These are phyloP conservation scores for Leptoclinus maculatus DNA, from an alignment of 2,797 vertebrate species.

Conservation along the genomic window DNA sequence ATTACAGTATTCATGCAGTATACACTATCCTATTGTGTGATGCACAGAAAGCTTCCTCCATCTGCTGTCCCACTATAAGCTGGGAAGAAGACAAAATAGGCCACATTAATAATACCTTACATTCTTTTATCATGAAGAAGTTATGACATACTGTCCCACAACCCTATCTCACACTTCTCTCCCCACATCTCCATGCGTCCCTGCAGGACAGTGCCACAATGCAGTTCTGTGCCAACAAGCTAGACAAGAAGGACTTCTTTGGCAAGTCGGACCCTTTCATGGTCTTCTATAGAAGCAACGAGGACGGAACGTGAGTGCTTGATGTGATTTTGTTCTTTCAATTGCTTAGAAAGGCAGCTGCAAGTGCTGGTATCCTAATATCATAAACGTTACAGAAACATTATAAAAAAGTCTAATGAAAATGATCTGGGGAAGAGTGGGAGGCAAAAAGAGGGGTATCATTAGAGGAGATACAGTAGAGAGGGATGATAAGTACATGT, in stretches of 20 bases:
- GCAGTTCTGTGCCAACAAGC: slow-evolving; percentile 97
- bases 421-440: background rate
- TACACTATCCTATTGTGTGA: slow-evolving; percentile 27
- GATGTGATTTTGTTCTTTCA: background rate
- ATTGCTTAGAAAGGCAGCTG: background rate
- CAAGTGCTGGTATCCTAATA: background rate
- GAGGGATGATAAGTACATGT: slow-evolving; percentile 2
- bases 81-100: slow-evolving; percentile 21
- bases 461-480: background rate
- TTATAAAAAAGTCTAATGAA: background rate
- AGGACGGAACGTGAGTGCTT: slow-evolving; percentile 93
- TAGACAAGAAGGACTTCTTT: slow-evolving; percentile 98
- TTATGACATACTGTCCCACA: background rate
- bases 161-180: background rate
- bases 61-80: slow-evolving; percentile 24
- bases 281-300: slow-evolving; percentile 97
- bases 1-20: slow-evolving; percentile 13
- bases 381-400: slow-evolving; percentile 1
- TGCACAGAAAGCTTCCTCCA: slow-evolving; percentile 29
- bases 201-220: slow-evolving; percentile 93
- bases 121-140: slow-evolving; percentile 11
- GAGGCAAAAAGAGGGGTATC: background rate
- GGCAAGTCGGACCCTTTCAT: slow-evolving; percentile 97
- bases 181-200: slow-evolving; percentile 14
- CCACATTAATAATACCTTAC: slow-evolving; percentile 33